Evolutionary conservation across 2,113 vertebrate species (phyloP).

Genomic region (Leptosomus discolor): DNA sequence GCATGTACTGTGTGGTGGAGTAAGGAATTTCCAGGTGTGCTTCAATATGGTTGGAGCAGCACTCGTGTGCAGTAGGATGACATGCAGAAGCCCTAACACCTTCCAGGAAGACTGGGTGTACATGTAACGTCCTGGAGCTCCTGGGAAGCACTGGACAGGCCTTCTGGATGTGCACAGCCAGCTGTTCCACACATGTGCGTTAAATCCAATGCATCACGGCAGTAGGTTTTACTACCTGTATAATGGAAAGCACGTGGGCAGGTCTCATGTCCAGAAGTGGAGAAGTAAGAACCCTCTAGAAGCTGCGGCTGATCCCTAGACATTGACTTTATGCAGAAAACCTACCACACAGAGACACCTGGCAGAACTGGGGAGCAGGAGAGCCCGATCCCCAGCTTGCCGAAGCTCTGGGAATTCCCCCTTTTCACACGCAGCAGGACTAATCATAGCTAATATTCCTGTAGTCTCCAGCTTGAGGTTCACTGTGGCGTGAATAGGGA

Average conservation of each 20-base stretch:
- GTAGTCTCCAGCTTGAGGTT: not conserved
- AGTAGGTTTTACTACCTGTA: not conserved
- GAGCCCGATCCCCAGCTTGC: not conserved
- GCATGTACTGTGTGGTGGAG: not conserved
- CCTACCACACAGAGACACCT: not conserved
- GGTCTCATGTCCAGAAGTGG: not conserved
- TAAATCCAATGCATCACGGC: not conserved
- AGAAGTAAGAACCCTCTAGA: not conserved
- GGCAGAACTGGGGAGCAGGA: not conserved
- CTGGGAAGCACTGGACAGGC: not conserved
- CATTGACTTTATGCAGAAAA: not conserved
- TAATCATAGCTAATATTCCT: not conserved
- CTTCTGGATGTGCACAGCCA: not conserved
- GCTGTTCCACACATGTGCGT: not conserved
- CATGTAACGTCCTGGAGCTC: not conserved
- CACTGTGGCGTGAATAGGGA: not conserved
- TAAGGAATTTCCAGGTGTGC: not conserved
- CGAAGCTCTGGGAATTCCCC: not conserved
- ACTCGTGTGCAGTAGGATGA: not conserved
- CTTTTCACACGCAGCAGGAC: not conserved
- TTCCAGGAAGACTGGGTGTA: not conserved
- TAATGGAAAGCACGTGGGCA: not conserved
- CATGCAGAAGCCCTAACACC: not conserved
- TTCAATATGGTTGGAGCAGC: not conserved
- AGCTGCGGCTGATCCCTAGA: not conserved